These are phyloP conservation scores for Plemyria rubiginata DNA, from an alignment of 2,888 invertebrate genomes.

Conservation along the genomic window DNA sequence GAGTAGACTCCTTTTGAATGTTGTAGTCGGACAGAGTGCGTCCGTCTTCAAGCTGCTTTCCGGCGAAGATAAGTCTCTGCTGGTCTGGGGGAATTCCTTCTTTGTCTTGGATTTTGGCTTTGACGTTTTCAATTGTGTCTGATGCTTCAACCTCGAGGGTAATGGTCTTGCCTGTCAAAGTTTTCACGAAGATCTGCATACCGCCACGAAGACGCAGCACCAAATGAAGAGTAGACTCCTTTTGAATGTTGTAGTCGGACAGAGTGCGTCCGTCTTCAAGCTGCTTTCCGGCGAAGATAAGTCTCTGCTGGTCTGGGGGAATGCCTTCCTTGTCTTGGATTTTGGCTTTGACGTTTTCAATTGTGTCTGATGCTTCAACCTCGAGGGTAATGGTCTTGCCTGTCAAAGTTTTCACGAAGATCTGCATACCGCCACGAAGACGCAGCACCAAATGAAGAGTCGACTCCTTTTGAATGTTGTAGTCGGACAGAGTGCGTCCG, in stretches of 20 bases:
- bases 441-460: background rate
- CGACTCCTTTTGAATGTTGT: background rate
- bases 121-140: conserved; percentile 51
- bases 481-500: background rate
- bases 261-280: conserved; percentile 57
- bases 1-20: conserved; percentile 52
- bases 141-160: conserved; percentile 54
- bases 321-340: conserved; percentile 54
- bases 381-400: conserved; percentile 53
- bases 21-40: conserved; percentile 50
- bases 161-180: conserved; percentile 57
- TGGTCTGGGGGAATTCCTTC: conserved; percentile 53
- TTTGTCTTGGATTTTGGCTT: conserved; percentile 51
- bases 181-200: conserved; percentile 60
- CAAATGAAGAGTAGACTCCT: conserved; percentile 57
- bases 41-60: conserved; percentile 50
- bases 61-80: conserved; percentile 49
- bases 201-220: conserved; percentile 56
- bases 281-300: conserved; percentile 55
- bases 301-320: conserved; percentile 50
- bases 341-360: conserved; percentile 53
- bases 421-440: conserved; percentile 44
- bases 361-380: conserved; percentile 51
- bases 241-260: conserved; percentile 57
- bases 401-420: conserved; percentile 48